Base-by-base conservation (phyloP, 2,797 vertebrate species). In the Tenualosa ilisha region DNA sequence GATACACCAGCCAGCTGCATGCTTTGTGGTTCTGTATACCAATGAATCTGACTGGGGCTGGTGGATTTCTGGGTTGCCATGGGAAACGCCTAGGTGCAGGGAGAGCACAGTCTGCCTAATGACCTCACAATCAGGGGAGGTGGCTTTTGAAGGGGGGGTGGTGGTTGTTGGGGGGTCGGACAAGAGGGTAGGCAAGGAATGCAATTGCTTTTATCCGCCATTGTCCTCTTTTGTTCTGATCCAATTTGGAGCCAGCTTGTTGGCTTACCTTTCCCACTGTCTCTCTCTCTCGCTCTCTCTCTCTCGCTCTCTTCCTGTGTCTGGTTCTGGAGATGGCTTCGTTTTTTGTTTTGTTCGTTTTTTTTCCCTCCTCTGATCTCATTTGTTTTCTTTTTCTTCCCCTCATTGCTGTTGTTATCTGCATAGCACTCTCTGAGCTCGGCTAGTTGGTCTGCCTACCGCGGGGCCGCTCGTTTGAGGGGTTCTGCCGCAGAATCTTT, bases 381-480 rank as follows among this genome's bases (percentile, higher is more conserved):
- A 92, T 89, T 72, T 79, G 72, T 79, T 37, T 75, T 43, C 15
- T 68, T 9, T 72, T 26, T 54, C 46, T 68, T 50, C 31, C 54
- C 82, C 61, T 84, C 59, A 53, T 54, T 81, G 40, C 50, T 84
- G 46, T 54, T 87, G 56, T 86, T 83, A 85, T 87, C 81, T 83
- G 81, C 88, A 85, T 87, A 85, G 46, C 43, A 84, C 86, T 87
- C 65, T 84, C 59, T 84, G 43, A 83, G 85, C 84, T 81, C 81
- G 61, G 40, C 72, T 79, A 46, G 72, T 81, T 83, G 75, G 81
- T 56, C 84, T 86, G 24, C 87, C 75, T 83, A 85, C 49, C 17
- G 68, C 81, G 81, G 82, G 83, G 87, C 84, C 83, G 51, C 24
- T 81, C 53, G 82, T 85, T 86, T 79, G 72, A 79, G 72, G 37